Evolutionary conservation across 2,797 vertebrate genomes (phyloP).

Genomic region (Austrolebias charrua): DNA sequence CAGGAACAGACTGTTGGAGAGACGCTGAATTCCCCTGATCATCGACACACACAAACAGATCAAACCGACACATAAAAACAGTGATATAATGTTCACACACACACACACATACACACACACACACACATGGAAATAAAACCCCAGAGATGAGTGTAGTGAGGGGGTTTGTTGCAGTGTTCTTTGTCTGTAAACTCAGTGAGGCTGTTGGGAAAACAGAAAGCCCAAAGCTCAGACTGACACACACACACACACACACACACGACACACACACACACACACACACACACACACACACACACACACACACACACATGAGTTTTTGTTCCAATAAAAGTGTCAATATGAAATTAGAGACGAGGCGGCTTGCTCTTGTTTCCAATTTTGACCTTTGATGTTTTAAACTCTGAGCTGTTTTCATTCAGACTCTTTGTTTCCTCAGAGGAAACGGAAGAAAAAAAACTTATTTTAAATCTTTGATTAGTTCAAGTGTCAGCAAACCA

Average conservation of each 20-base stretch:
- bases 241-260: slow-evolving; percentile 33
- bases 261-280: slow-evolving; percentile 33
- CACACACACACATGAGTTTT: slow-evolving; percentile 14
- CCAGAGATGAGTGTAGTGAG: slow-evolving; percentile 55
- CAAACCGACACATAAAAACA: slow-evolving; percentile 29
- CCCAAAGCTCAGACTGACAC: slow-evolving; percentile 38
- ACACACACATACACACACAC: neutral
- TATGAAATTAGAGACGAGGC: neutral
- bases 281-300: slow-evolving; percentile 24
- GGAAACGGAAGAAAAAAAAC: no score
- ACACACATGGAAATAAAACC: slow-evolving; percentile 19
- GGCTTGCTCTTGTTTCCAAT: neutral
- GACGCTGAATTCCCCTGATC: slow-evolving; percentile 51
- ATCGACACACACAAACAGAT: slow-evolving; percentile 16
- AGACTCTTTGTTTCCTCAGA: no score
- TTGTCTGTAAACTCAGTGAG: slow-evolving; percentile 73
- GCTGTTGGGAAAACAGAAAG: slow-evolving; percentile 74
- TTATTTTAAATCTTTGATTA: no score
- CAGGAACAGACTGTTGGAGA: slow-evolving; percentile 59
- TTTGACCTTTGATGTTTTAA: no score
- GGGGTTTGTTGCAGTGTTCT: slow-evolving; percentile 59
- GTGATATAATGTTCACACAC: slow-evolving; percentile 49
- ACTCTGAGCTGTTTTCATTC: no score
- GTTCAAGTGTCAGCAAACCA: no score
- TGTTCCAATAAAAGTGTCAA: neutral